Evolutionary conservation across 1,140 invertebrate species (phyloP).

Genomic region (Dinoponera quadriceps): DNA sequence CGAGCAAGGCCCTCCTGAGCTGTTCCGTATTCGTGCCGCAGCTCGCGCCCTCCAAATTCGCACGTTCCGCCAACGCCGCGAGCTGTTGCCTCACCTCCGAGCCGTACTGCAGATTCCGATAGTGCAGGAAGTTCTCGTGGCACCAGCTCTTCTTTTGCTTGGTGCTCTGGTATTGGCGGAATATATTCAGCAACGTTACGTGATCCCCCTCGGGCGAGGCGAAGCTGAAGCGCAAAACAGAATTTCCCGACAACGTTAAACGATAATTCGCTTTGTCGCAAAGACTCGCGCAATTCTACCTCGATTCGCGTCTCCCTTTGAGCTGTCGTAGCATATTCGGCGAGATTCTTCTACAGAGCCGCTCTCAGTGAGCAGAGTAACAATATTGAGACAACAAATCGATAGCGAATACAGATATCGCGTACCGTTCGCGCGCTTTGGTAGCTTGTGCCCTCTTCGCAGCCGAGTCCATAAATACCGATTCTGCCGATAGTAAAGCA

Average conservation of each 20-base stretch:
- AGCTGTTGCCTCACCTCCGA: conserved; percentile 94
- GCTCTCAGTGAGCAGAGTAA: not conserved
- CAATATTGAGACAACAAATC: not conserved
- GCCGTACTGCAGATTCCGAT: conserved; percentile 94
- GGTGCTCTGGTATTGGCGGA: conserved; percentile 90
- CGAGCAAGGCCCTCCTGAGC: conserved; percentile 92
- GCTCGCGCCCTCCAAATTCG: conserved; percentile 89
- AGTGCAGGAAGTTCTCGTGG: conserved; percentile 95
- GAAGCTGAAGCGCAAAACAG: conserved; percentile 91
- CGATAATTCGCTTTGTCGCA: not conserved
- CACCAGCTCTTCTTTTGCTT: conserved; percentile 95
- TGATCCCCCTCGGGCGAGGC: conserved; percentile 96
- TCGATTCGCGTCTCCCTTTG: no score
- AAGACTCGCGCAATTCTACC: no score
- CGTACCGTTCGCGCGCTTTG: conserved; percentile 79
- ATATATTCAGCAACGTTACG: conserved; percentile 96
- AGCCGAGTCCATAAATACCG: conserved; percentile 86
- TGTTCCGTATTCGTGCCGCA: conserved; percentile 91
- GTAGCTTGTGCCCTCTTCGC: conserved; percentile 83
- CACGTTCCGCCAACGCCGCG: conserved; percentile 90
- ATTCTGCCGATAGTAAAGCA: conserved; percentile 89
- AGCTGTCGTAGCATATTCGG: no score
- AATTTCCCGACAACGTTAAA: conserved; percentile 19
- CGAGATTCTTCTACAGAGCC: no score
- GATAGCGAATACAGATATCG: not conserved